A percentile compares a stretch with the other conserved stretches of the same genome.
Evolutionary conservation across 2,113 vertebrate genomes (phyloP).

Genomic region (Spea multiplicata): DNA sequence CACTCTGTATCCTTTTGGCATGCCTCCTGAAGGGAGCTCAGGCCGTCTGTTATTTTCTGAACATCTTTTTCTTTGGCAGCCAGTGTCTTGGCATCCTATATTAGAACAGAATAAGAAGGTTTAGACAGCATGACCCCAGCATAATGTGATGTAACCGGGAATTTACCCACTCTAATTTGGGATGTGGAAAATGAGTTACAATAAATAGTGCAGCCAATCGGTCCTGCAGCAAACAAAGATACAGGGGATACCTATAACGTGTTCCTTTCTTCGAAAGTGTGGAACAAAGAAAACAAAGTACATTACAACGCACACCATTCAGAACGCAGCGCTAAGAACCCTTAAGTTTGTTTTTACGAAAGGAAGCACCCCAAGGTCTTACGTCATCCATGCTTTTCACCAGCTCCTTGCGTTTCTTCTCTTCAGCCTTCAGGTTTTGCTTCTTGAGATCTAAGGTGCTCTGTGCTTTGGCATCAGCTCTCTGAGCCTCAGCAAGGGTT

Average conservation of each 20-base stretch:
- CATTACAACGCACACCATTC: too few relatives aligned
- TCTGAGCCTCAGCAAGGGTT: conserved; percentile 75
- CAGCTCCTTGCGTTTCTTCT: conserved; percentile 75
- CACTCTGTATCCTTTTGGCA: conserved; percentile 68
- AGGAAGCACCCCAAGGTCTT: conserved; percentile 30
- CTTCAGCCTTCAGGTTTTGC: conserved; percentile 81
- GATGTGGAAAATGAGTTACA: too few relatives aligned
- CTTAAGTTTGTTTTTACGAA: too few relatives aligned
- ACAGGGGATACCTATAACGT: too few relatives aligned
- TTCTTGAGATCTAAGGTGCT: conserved; percentile 86
- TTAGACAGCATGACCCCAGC: too few relatives aligned
- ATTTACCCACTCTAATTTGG: too few relatives aligned
- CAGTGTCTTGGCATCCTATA: conserved; percentile 81
- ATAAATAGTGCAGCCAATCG: too few relatives aligned
- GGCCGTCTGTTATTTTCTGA: conserved; percentile 65
- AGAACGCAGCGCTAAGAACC: too few relatives aligned
- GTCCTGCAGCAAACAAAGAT: too few relatives aligned
- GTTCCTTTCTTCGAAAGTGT: too few relatives aligned
- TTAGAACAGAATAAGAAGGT: neutral
- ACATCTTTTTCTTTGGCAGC: conserved; percentile 80
- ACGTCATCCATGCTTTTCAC: conserved; percentile 85
- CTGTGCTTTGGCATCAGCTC: conserved; percentile 76
- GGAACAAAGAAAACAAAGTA: too few relatives aligned
- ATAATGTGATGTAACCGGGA: too few relatives aligned
- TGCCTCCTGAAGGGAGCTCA: conserved; percentile 70